These are phyloP conservation scores for Pseudocheirus occidentalis DNA, from an alignment of 2,797 vertebrate genomes.

Conservation along the genomic window DNA sequence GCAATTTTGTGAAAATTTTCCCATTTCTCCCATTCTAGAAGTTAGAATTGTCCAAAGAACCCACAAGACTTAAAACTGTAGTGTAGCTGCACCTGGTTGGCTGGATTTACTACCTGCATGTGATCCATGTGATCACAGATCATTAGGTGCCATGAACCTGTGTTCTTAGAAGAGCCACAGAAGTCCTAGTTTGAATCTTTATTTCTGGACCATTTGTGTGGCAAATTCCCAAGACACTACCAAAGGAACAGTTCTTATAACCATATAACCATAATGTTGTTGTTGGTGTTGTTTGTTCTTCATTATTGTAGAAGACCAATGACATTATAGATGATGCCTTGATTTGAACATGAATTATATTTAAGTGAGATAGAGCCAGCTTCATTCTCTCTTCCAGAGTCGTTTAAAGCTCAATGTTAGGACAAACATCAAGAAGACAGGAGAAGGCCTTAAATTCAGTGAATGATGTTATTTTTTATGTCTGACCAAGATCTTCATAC, in stretches of 20 bases:
- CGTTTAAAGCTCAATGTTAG: not conserved
- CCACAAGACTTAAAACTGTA: not conserved
- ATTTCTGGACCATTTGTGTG: not conserved
- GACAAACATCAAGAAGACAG: not conserved
- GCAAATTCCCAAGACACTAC: not conserved
- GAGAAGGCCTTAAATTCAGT: accelerated
- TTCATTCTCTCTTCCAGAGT: not conserved
- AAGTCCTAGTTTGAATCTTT: not conserved
- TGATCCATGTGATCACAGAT: not conserved
- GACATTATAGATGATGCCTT: not conserved
- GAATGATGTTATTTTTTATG: not conserved
- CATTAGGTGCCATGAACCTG: not conserved
- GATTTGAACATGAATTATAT: not conserved
- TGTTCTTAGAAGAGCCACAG: not conserved
- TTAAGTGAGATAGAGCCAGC: not conserved
- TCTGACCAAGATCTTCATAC: not conserved
- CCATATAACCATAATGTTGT: not conserved
- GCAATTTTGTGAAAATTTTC: not conserved
- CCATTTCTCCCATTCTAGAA: not conserved
- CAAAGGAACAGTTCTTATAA: not conserved
- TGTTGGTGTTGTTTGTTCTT: not conserved
- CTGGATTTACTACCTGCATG: not conserved
- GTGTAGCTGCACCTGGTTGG: not conserved
- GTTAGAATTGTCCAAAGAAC: not conserved
- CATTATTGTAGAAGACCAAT: not conserved